A percentile compares a stretch with the other conserved stretches of the same genome.
Conservation (phyloP, 2,797 vertebrate species). For the Odontamblyopus rebecca region DNA sequence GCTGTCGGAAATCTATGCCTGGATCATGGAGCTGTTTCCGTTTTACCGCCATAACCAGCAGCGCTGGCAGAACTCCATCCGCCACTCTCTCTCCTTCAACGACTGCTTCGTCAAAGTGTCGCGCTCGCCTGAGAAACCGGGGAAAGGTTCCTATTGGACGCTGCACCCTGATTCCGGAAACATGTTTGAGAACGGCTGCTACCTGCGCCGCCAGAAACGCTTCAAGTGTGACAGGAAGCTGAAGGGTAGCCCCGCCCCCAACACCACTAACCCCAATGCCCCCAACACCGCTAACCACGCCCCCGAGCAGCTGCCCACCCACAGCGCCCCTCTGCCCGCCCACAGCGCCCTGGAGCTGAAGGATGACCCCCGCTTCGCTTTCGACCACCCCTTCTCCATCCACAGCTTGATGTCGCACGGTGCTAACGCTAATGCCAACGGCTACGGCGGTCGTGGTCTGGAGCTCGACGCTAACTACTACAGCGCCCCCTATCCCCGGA, state of each 20-base stretch:
- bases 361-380: constrained; percentile 94
- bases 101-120: constrained; percentile 95
- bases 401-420: constrained; percentile 99
- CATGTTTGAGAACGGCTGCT: constrained; percentile 99
- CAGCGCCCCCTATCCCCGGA: constrained; percentile 96
- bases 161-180: constrained; percentile 96
- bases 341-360: constrained; percentile 83
- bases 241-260: constrained; percentile 68
- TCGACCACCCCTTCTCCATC: constrained; percentile 98
- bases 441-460: constrained; percentile 74
- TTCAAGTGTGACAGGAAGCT: constrained; percentile 92
- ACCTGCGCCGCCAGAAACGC: constrained; percentile 93
- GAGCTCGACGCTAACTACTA: constrained; percentile 92
- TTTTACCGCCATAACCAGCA: constrained; percentile 97
- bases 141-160: constrained; percentile 95
- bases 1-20: constrained; percentile 95
- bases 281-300: constrained; percentile 12
- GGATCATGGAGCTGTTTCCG: constrained; percentile 99
- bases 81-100: constrained; percentile 92
- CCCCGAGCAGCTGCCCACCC: constrained; percentile 76
- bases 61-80: constrained; percentile 94
- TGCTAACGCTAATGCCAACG: constrained; percentile 84
- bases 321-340: constrained; percentile 74
- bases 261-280: constrained; percentile 41
- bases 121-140: constrained; percentile 90